Conservation (phyloP, 2,888 invertebrate genomes). For the Tipula lateralis region DNA sequence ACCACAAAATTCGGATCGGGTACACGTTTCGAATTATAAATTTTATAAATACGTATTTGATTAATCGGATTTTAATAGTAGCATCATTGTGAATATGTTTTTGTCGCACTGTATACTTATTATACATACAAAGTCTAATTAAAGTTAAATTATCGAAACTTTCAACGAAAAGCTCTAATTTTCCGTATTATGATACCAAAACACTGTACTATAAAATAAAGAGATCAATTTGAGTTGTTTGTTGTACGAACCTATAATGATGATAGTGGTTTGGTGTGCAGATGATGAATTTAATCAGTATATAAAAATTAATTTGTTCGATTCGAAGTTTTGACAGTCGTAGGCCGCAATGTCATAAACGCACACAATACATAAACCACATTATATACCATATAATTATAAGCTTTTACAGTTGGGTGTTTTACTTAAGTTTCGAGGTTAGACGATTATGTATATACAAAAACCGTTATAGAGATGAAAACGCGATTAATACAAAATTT, state of each 20-base stretch:
- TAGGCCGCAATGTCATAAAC: neutral
- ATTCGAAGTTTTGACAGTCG: neutral
- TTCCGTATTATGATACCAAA: neutral
- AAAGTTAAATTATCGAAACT: neutral
- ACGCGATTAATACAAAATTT: neutral
- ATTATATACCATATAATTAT: neutral
- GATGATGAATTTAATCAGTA: neutral
- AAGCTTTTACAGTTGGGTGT: neutral
- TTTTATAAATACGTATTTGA: neutral
- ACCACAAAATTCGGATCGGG: neutral
- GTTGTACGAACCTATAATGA: neutral
- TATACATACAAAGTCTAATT: neutral
- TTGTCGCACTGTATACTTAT: neutral
- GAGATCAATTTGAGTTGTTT: neutral
- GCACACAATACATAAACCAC: neutral
- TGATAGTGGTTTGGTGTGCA: neutral
- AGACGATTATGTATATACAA: neutral
- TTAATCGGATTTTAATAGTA: neutral
- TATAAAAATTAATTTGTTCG: neutral
- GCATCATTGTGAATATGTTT: neutral
- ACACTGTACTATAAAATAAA: neutral
- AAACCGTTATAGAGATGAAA: neutral
- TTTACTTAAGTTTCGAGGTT: neutral
- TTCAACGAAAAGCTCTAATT: neutral
- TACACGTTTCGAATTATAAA: neutral